Conservation (phyloP, 1,140 invertebrate species). For the Drosophila prosaltans region DNA sequence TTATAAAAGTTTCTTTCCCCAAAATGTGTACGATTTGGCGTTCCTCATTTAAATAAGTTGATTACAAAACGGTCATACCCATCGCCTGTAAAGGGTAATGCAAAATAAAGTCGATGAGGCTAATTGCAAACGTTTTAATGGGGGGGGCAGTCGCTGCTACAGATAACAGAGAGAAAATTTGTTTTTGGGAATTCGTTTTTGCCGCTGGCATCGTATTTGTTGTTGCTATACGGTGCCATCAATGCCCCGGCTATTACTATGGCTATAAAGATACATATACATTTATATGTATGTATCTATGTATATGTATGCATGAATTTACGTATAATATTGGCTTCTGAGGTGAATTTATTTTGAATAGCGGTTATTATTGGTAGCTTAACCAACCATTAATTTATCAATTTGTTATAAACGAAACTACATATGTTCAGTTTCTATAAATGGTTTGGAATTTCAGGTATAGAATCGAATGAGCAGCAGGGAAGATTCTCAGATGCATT, state of each 20-base stretch:
- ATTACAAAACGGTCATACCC: constrained; percentile 11
- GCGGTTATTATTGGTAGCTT: neutral
- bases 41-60: neutral
- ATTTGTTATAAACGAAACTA: neutral
- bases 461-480: too few relatives aligned
- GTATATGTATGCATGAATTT: neutral
- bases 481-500: too few relatives aligned
- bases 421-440: too few relatives aligned
- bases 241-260: constrained; percentile 33
- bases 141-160: constrained; percentile 14
- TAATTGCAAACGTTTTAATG: constrained; percentile 73
- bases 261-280: constrained; percentile 47
- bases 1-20: too few relatives aligned
- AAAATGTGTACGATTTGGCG: neutral
- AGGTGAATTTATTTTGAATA: constrained; percentile 23
- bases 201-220: constrained; percentile 36
- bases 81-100: constrained; percentile 28
- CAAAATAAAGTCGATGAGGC: constrained; percentile 44
- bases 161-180: constrained; percentile 68
- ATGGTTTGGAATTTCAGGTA: too few relatives aligned
- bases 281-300: neutral
- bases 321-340: neutral
- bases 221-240: constrained; percentile 11
- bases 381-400: neutral
- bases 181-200: constrained; percentile 40